Percentiles rank a stretch among this genome's conserved stretches.
phyloP scores from a whole-genome alignment of 2,113 vertebrate genomes.

The Pseudorhombus dupliciocellatus region DNA sequence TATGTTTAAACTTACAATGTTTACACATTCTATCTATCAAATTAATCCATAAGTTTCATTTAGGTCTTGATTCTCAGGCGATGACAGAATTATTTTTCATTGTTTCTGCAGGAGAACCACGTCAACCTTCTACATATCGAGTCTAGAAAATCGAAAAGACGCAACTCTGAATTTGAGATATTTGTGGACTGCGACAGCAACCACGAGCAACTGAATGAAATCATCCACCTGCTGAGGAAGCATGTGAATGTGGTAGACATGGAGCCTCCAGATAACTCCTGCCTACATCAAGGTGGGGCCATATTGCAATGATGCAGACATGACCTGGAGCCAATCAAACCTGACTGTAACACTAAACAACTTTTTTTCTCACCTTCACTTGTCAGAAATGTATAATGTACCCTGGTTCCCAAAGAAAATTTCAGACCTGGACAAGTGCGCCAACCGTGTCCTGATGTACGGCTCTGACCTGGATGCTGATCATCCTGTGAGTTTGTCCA shows the following conservation, averaged over 20 bases:
- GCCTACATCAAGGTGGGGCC: slow-evolving; percentile 78
- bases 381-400: slow-evolving; percentile 85
- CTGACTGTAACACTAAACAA: neutral
- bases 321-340: neutral
- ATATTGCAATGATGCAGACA: neutral
- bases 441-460: slow-evolving; percentile 96
- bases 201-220: slow-evolving; percentile 91
- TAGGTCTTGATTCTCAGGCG: neutral
- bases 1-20: slow-evolving; percentile 51
- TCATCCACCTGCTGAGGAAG: slow-evolving; percentile 90
- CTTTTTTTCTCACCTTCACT: slow-evolving; percentile 19
- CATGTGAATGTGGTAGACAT: slow-evolving; percentile 88
- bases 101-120: slow-evolving; percentile 88
- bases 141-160: slow-evolving; percentile 93
- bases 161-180: slow-evolving; percentile 96
- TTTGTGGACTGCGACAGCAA: slow-evolving; percentile 96
- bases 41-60: neutral
- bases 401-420: slow-evolving; percentile 98
- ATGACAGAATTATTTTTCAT: slow-evolving; percentile 3
- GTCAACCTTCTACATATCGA: slow-evolving; percentile 96
- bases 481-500: slow-evolving; percentile 63
- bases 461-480: slow-evolving; percentile 95
- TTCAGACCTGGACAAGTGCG: slow-evolving; percentile 95
- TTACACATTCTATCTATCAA: neutral
- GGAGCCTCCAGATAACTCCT: slow-evolving; percentile 85